Conservation (phyloP, 2,113 vertebrate species). For the Oryzias javanicus region DNA sequence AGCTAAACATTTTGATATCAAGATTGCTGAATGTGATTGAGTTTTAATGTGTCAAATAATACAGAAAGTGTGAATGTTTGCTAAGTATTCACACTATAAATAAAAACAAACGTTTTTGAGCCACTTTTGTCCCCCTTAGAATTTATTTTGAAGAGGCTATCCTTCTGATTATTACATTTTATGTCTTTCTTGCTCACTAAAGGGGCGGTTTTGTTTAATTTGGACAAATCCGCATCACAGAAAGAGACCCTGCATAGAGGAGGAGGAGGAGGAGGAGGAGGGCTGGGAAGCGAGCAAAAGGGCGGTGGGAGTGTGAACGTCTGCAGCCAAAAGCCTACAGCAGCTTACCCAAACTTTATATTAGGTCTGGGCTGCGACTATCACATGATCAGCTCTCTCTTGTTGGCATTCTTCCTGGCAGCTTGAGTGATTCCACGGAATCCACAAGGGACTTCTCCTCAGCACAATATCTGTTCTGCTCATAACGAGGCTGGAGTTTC, state of each 20-base stretch:
- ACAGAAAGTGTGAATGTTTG: too few species aligned
- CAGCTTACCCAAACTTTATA: conserved; percentile 40
- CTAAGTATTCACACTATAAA: too few species aligned
- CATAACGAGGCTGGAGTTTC: conserved; percentile 5
- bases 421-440: conserved; percentile 48
- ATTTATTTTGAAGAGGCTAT: too few species aligned
- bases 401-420: conserved; percentile 42
- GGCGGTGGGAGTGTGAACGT: conserved; percentile 22
- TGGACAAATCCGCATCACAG: neutral
- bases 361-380: conserved; percentile 25
- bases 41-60: too few species aligned
- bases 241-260: conserved; percentile 3
- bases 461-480: conserved; percentile 26
- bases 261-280: conserved; percentile 54
- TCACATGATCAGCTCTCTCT: conserved; percentile 43
- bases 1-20: too few species aligned
- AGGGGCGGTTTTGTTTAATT: too few species aligned
- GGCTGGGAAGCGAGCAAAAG: conserved; percentile 22
- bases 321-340: conserved; percentile 23
- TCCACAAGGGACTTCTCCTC: conserved; percentile 26
- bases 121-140: too few species aligned
- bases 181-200: too few species aligned
- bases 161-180: too few species aligned
- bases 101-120: too few species aligned
- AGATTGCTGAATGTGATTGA: too few species aligned